Percentiles rank a stretch among this genome's conserved stretches.
phyloP scores from a whole-genome alignment of 2,797 vertebrate genomes.

The Myripristis jacobus region DNA sequence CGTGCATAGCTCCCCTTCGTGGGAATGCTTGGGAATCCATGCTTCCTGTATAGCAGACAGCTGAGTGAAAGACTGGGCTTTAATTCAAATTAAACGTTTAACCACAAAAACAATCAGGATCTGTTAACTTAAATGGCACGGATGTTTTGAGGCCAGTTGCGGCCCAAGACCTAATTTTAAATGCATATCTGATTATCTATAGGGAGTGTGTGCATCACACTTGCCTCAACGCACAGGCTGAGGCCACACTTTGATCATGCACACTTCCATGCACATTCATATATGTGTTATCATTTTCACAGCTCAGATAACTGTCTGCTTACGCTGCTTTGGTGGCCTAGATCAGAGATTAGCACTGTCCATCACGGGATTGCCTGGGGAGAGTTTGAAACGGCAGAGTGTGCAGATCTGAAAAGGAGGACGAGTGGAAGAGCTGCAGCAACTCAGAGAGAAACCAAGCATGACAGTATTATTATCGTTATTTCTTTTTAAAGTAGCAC shows the following conservation, averaged over 20 bases:
- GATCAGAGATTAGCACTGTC: constrained; percentile 30
- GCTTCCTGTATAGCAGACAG: neutral
- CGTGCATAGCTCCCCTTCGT: constrained; percentile 12
- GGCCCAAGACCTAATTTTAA: neutral
- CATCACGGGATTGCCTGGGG: constrained; percentile 31
- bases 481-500: no score
- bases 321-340: constrained; percentile 20
- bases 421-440: neutral
- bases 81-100: neutral
- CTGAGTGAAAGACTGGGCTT: neutral
- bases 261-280: neutral
- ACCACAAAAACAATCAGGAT: no score
- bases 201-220: no score
- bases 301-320: neutral
- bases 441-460: neutral
- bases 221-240: neutral
- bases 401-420: constrained; percentile 5
- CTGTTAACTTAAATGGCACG: no score
- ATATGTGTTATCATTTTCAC: neutral
- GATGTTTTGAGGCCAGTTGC: neutral
- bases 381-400: constrained; percentile 13
- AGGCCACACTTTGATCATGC: neutral
- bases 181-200: no score
- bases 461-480: no score
- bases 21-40: neutral